Percentiles rank a stretch among this genome's conserved stretches.
Conservation (phyloP, 2,797 vertebrate species). For the Protosalanx chinensis region DNA sequence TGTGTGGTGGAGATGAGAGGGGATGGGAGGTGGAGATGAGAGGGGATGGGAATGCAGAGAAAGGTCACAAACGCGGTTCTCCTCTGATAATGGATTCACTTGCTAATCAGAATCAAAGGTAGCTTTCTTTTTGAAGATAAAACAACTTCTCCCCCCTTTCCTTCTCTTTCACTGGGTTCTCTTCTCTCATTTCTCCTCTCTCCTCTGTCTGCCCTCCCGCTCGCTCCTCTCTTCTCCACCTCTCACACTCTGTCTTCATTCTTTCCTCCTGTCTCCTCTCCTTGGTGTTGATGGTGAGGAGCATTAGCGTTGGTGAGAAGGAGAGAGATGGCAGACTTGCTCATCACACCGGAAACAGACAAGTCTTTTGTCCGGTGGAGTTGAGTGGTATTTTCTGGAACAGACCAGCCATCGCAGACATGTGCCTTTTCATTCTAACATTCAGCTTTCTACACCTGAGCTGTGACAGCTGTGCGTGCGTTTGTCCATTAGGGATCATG, state of each 20-base stretch:
- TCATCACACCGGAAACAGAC: not conserved
- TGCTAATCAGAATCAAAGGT: conserved; percentile 55
- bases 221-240: not conserved
- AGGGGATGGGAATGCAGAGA: conserved; percentile 12
- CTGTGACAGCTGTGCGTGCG: not conserved
- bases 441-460: not conserved
- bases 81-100: conserved; percentile 44
- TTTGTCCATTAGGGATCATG: not conserved
- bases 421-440: not conserved
- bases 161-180: not conserved
- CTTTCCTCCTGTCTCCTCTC: not conserved
- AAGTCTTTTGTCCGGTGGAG: too few species aligned
- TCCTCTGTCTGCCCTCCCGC: not conserved
- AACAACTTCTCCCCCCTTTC: conserved; percentile 9
- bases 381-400: too few species aligned
- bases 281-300: conserved; percentile 4
- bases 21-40: not conserved
- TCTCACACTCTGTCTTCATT: not conserved
- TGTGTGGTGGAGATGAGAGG: not conserved
- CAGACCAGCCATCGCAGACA: not conserved
- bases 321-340: not conserved
- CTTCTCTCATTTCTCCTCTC: not conserved
- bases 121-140: conserved; percentile 37
- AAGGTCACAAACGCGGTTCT: conserved; percentile 51
- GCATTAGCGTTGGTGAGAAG: not conserved